phyloP scores from a whole-genome alignment of 2,113 vertebrate genomes.

The Notarius lentiginosus region DNA sequence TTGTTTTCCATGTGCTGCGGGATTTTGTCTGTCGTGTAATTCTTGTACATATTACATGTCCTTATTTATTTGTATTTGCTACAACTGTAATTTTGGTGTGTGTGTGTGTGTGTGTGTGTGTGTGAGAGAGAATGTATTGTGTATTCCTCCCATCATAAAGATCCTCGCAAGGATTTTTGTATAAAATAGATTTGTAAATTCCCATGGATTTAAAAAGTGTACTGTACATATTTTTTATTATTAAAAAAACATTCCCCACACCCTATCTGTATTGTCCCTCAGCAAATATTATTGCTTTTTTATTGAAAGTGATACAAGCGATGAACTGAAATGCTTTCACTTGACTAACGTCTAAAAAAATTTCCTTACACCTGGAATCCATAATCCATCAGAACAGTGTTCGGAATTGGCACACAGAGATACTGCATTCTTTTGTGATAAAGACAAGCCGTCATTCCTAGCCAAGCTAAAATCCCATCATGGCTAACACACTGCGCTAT shows the following conservation, averaged over 20 bases:
- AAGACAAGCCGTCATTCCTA: slow-evolving; percentile 21
- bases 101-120: slow-evolving; percentile 31
- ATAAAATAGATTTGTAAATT: slow-evolving; percentile 81
- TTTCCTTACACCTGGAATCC: slow-evolving; percentile 20
- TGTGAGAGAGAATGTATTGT: slow-evolving; percentile 8
- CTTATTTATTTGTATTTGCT: slow-evolving; percentile 68
- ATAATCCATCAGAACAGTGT: slow-evolving; percentile 18
- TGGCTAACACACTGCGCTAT: slow-evolving; percentile 39
- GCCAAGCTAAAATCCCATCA: slow-evolving; percentile 40
- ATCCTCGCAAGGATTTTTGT: slow-evolving; percentile 77
- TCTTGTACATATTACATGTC: slow-evolving; percentile 65
- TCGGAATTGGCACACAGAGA: slow-evolving; percentile 8
- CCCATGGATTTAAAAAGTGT: slow-evolving; percentile 65
- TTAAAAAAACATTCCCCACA: slow-evolving; percentile 71
- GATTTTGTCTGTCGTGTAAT: slow-evolving; percentile 58
- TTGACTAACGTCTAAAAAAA: slow-evolving; percentile 15
- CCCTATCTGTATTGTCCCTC: slow-evolving; percentile 33
- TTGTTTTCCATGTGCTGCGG: slow-evolving; percentile 44
- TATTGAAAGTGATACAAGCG: slow-evolving; percentile 19
- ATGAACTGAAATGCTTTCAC: slow-evolving; percentile 8
- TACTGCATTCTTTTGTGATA: slow-evolving; percentile 31
- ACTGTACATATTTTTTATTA: slow-evolving; percentile 80
- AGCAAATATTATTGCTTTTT: slow-evolving; percentile 18
- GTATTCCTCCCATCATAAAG: slow-evolving; percentile 59
- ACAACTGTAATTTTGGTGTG: slow-evolving; percentile 44